Evolutionary conservation across 2,113 vertebrate genomes (phyloP), one percentile per base, ranked within the genome.

Genomic region (Chelonoidis abingdonii): DNA sequence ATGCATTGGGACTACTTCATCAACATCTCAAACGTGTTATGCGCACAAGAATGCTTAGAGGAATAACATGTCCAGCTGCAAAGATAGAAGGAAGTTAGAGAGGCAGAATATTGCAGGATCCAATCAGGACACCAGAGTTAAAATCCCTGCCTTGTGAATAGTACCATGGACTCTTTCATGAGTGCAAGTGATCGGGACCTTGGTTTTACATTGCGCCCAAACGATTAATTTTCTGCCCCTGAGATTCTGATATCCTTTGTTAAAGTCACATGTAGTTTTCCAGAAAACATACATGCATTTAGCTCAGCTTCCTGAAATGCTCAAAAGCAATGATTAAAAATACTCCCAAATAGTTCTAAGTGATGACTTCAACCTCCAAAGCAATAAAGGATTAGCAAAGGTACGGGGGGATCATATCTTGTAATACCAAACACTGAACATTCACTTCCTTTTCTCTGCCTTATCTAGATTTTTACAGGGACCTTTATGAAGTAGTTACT

Each of bases 401-500:
- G 62, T 89, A 96, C 83, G 84, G 80, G 85, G 4, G 54, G 69
- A 41, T 80, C 65, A 65, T 53, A 22, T 88, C 78, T 93, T 87
- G 56, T 41, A 57, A 84, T 87, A 86, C 62, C 83, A 89, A 94
- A 93, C 91, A 57, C 92, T 95, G 95, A 95, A 97, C 92, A 92
- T 96, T 97, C 93, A 81, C 93, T 85, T 69, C 76, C 84, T 62
- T 95, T 92, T 94, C 89, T 89, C 69, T 59, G 47, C 49, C 80
- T 84, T 80, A 85, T 96, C 89, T 90, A 22, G 84, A 93, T 86
- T 82, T 96, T 93, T 95, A 95, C 94, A 80, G 75, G 91, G 25
- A 14, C 84, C 87, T 94, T 97, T 81, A 96, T 52, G 94, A 96
- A 94, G 94, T 92, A 90, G 91, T 97, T 94, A 95, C 91, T 96